Base-by-base conservation (phyloP, 2,888 invertebrate species). In the Acanthosepion lycidas region DNA sequence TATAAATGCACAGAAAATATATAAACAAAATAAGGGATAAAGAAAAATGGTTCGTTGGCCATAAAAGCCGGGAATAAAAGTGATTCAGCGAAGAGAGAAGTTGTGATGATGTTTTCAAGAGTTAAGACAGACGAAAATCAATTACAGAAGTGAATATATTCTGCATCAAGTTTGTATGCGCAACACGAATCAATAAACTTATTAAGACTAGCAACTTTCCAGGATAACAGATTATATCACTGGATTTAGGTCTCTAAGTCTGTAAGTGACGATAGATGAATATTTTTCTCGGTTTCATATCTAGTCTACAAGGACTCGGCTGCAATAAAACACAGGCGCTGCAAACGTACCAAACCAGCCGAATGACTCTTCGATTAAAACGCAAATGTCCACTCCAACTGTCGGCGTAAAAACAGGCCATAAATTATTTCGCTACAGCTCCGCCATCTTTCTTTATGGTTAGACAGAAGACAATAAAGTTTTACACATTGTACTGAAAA, bases 391-490 rank as follows among this genome's bases (percentile, higher is more conserved):
- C 78, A 78, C 78, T n/a, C n/a, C 33, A n/a, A 78, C n/a, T 78
- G 78, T 33, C 78, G n/a, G 78, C n/a, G n/a, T 12, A 78, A 78
- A 78, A 78, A 78, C 78, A 78, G 59, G 78, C 78, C n/a, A 78
- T 78, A 78, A 78, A 78, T 78, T 78, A 78, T 78, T 78, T 78
- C 78, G 78, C 64, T 64, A 64, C 64, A 23, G 64, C n/a, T 78
- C 33, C 78, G n/a, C 18, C n/a, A 78, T 78, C n/a, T 78, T 78
- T 33, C 78, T 78, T 78, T 78, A n/a, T n/a, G n/a, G 78, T 0
- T 78, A 78, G 78, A 78, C 78, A 78, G 78, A 78, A 78, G 78
- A 78, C 78, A 78, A 78, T 78, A 78, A 78, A 78, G n/a, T 78
- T 78, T 78, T 78, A 78, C 78, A 78, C 33, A n/a, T 78, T 78